Evolutionary conservation across 2,113 vertebrate genomes (phyloP).

Genomic region (Malurus elegans): DNA sequence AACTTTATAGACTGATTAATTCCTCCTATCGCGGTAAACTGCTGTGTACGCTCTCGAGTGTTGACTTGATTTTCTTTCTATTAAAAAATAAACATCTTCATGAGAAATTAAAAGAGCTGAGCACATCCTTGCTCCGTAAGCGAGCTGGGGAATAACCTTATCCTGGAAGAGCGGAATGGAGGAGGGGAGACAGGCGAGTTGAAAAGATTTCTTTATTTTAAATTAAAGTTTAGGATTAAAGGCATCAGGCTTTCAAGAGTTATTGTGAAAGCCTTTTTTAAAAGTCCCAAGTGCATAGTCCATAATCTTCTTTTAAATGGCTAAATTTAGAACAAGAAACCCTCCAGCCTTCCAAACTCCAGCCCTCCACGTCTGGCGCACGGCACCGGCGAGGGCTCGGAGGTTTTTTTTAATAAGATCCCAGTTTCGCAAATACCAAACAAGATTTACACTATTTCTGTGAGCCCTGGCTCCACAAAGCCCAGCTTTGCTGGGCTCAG

Average conservation of each 20-base stretch:
- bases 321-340: conserved; percentile 69
- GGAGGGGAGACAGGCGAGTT: conserved; percentile 34
- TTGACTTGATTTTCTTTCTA: conserved; percentile 72
- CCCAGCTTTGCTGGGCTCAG: not conserved
- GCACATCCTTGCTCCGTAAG: conserved; percentile 54
- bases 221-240: conserved; percentile 80
- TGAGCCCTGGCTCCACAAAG: not conserved
- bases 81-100: conserved; percentile 63
- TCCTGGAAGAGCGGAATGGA: not conserved
- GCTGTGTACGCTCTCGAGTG: conserved; percentile 59
- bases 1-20: conserved; percentile 79
- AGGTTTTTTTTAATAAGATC: not conserved
- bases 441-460: not conserved
- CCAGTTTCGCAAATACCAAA: not conserved
- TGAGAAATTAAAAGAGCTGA: conserved; percentile 74
- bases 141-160: conserved; percentile 33
- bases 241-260: conserved; percentile 69
- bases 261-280: conserved; percentile 72
- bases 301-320: conserved; percentile 76
- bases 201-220: conserved; percentile 79
- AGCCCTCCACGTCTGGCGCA: not conserved
- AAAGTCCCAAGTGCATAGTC: conserved; percentile 70
- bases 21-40: conserved; percentile 68
- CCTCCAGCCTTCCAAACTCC: conserved; percentile 10
- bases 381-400: not conserved